phyloP scores from a whole-genome alignment of 2,797 vertebrate species.

The Champsocephalus gunnari region DNA sequence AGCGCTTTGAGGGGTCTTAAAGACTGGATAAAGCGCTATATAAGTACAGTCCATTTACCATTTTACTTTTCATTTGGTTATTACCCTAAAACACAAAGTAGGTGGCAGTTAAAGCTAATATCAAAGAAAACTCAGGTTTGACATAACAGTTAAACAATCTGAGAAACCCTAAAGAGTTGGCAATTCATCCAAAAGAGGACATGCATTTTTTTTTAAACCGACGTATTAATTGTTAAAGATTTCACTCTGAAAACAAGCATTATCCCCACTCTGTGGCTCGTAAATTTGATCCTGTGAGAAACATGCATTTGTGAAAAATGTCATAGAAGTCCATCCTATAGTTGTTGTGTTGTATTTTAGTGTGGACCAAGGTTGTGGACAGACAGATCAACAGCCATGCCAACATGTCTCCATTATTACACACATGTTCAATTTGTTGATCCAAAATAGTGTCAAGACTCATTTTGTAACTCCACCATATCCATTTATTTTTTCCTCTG shows the following conservation, averaged over 20 bases:
- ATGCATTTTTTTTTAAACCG: background rate
- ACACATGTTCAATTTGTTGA: background rate
- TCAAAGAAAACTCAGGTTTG: background rate
- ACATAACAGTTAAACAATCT: background rate
- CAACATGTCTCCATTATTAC: constrained; percentile 13
- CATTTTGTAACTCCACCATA: background rate
- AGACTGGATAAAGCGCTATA: too few relatives aligned
- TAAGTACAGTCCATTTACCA: too few relatives aligned
- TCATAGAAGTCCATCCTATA: background rate
- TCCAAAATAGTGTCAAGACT: constrained; percentile 10
- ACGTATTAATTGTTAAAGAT: background rate
- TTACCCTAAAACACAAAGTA: background rate
- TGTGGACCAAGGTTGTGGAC: background rate
- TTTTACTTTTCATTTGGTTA: background rate
- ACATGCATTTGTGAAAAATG: background rate
- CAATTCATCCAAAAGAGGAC: background rate
- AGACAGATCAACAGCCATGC: too few relatives aligned
- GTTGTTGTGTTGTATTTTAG: background rate
- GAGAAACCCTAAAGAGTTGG: background rate
- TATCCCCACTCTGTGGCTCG: too few relatives aligned
- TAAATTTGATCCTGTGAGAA: background rate
- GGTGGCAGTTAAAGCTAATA: background rate
- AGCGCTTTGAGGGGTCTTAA: too few relatives aligned
- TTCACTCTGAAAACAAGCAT: background rate
- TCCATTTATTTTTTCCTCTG: background rate